Evolutionary conservation across 2,113 vertebrate genomes (phyloP).

Genomic region (Sylvietta virens): DNA sequence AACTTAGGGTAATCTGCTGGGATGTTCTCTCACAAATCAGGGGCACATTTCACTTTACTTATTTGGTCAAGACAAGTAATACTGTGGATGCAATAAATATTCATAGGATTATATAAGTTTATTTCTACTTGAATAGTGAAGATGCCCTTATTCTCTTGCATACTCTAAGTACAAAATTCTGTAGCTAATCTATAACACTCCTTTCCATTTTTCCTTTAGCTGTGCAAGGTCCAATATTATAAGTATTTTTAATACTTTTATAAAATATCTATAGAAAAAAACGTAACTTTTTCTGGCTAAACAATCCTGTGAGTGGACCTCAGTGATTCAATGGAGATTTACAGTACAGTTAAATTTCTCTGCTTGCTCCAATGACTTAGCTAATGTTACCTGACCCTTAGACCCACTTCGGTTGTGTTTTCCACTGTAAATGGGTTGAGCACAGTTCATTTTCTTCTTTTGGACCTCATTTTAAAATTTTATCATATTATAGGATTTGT

Average conservation of each 20-base stretch:
- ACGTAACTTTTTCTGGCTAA: background rate
- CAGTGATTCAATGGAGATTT: background rate
- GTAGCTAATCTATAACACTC: background rate
- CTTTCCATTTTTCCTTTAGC: background rate
- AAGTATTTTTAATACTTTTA: background rate
- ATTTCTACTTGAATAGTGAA: background rate
- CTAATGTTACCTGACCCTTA: fast-evolving
- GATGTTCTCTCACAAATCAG: background rate
- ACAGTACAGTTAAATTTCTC: background rate
- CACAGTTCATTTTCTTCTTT: background rate
- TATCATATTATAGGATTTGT: background rate
- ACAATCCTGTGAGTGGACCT: background rate
- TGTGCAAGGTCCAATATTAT: background rate
- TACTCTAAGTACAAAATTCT: background rate
- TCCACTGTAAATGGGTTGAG: background rate
- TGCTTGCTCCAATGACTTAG: background rate
- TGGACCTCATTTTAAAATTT: background rate
- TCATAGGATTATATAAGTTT: background rate
- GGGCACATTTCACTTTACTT: background rate
- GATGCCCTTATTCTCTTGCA: background rate
- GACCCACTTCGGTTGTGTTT: background rate
- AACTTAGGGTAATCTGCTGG: background rate
- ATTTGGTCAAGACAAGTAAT: background rate
- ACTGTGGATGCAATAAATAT: background rate
- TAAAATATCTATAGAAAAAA: background rate